Evolutionary conservation across 2,113 vertebrate genomes (phyloP).

Genomic region (Apodemus speciosus): DNA sequence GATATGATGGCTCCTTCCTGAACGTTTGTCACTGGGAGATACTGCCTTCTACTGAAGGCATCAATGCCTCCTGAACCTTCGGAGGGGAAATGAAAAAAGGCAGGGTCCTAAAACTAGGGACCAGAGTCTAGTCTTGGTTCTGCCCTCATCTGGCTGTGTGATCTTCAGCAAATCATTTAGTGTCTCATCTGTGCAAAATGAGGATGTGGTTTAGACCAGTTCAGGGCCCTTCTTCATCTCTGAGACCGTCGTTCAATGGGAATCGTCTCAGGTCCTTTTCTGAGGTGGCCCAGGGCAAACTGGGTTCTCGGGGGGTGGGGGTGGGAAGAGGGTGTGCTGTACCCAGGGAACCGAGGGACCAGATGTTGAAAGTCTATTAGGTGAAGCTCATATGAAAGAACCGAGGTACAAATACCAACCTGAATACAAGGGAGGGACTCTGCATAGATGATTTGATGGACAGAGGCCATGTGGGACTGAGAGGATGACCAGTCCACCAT

Average conservation of each 20-base stretch:
- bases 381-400: neutral
- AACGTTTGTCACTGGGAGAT: neutral
- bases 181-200: slow-evolving; percentile 47
- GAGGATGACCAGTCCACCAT: too few species aligned
- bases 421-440: neutral
- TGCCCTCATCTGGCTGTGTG: neutral
- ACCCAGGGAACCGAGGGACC: neutral
- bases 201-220: slow-evolving; percentile 60
- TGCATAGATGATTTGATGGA: neutral
- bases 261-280: slow-evolving; percentile 48
- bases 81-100: neutral
- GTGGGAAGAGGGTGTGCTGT: neutral
- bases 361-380: neutral
- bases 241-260: neutral
- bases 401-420: neutral
- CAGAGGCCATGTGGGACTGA: neutral
- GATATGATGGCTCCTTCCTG: neutral
- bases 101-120: neutral
- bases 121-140: neutral
- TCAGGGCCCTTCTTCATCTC: slow-evolving; percentile 26
- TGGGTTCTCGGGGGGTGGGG: neutral
- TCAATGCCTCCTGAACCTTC: neutral
- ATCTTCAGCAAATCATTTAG: slow-evolving; percentile 38
- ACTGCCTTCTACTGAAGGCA: neutral
- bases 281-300: neutral